phyloP scores from a whole-genome alignment of 2,113 vertebrate genomes.

The Nettapus auritus region DNA sequence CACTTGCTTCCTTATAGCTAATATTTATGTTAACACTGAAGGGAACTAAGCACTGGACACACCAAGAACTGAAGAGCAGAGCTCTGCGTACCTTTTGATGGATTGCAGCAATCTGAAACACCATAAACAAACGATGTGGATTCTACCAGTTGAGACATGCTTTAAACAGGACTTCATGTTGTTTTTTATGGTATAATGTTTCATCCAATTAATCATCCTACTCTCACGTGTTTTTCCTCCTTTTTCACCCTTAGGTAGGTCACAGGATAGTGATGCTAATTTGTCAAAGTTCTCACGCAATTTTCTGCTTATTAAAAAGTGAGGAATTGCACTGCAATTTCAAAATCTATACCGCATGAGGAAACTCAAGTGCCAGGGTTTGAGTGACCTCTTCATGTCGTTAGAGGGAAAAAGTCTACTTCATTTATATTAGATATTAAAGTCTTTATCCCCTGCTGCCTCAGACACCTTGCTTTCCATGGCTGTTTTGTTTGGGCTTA shows the following conservation, averaged over 20 bases:
- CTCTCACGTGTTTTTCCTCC: neutral
- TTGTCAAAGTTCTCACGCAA: slow-evolving; percentile 35
- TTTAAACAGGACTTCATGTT: neutral
- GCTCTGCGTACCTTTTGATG: neutral
- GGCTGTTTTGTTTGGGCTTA: neutral
- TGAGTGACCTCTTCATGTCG: neutral
- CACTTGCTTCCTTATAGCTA: rapidly evolving
- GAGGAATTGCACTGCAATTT: neutral
- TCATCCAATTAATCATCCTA: neutral
- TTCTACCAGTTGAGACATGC: neutral
- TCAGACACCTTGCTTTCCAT: neutral
- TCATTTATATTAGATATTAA: neutral
- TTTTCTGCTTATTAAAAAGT: slow-evolving; percentile 42
- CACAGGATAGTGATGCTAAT: slow-evolving; percentile 21
- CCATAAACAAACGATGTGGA: neutral
- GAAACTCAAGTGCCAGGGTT: neutral
- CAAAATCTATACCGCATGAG: neutral
- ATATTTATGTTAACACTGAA: neutral
- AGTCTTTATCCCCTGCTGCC: neutral
- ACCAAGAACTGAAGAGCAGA: neutral
- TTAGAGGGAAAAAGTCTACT: neutral
- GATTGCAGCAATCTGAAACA: neutral
- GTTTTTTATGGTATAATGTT: neutral
- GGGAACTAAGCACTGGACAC: neutral
- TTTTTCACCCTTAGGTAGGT: neutral